Percentiles rank a stretch among this genome's conserved stretches.
phyloP scores from a whole-genome alignment of 2,113 vertebrate genomes.

The Ictalurus punctatus region DNA sequence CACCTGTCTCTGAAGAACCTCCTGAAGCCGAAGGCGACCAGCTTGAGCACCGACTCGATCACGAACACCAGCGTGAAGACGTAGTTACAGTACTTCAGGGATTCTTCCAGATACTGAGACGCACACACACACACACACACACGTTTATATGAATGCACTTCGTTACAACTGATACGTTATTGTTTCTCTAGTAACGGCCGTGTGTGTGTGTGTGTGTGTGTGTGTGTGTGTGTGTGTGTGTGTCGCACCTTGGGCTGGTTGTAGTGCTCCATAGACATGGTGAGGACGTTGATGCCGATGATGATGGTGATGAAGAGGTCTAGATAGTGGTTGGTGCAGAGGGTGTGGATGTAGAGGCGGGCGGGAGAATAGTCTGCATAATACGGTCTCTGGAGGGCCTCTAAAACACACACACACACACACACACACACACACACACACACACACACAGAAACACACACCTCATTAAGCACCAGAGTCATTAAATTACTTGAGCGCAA shows the following conservation, averaged over 20 bases:
- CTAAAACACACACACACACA: constrained; percentile 65
- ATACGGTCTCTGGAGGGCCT: constrained; percentile 90
- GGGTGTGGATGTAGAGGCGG: constrained; percentile 83
- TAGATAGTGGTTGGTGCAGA: constrained; percentile 94
- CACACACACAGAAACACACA: constrained; percentile 30
- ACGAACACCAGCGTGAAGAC: constrained; percentile 85
- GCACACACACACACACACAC: constrained; percentile 11
- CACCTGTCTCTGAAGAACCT: constrained; percentile 90
- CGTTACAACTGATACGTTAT: background rate
- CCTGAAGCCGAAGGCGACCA: constrained; percentile 84
- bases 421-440: constrained; percentile 42
- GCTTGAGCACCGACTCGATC: constrained; percentile 78
- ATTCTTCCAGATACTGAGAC: constrained; percentile 75
- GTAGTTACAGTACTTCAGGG: constrained; percentile 87
- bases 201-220: background rate
- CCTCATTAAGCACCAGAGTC: constrained; percentile 27
- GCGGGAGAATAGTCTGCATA: constrained; percentile 87
- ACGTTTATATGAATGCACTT: too few species aligned
- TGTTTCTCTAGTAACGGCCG: background rate
- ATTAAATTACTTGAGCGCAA: constrained; percentile 38
- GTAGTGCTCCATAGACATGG: constrained; percentile 99
- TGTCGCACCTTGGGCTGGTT: constrained; percentile 88
- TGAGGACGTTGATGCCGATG: constrained; percentile 94
- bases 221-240: constrained; percentile 30
- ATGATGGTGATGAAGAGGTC: constrained; percentile 98